Evolutionary conservation across 2,113 vertebrate genomes (phyloP).

Genomic region (Bos javanicus): DNA sequence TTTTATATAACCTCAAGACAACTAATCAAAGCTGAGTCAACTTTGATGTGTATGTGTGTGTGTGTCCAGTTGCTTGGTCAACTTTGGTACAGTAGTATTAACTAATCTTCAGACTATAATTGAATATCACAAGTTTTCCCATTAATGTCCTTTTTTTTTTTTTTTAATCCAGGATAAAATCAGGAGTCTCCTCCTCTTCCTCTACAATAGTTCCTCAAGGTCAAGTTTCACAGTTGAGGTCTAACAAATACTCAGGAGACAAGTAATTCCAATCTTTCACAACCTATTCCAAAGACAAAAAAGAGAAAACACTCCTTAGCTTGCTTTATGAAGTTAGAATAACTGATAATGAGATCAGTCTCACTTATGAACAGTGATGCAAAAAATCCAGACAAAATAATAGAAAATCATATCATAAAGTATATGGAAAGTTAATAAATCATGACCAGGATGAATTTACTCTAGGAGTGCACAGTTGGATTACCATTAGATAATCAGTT

Average conservation of each 20-base stretch:
- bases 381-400: not conserved
- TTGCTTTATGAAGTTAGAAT: not conserved
- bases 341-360: not conserved
- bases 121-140: not conserved
- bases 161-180: not conserved
- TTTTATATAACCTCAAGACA: not conserved
- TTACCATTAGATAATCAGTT: not conserved
- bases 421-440: not conserved
- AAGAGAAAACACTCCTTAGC: not conserved
- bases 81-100: not conserved
- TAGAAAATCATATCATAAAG: not conserved
- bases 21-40: not conserved
- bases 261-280: not conserved
- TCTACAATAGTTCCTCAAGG: not conserved
- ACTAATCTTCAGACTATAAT: not conserved
- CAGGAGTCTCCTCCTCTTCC: not conserved
- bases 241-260: not conserved
- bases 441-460: not conserved
- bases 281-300: not conserved
- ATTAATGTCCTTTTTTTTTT: not conserved
- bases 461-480: not conserved
- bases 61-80: not conserved
- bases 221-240: not conserved
- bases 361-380: not conserved
- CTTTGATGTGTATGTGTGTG: not conserved